Percentiles rank a stretch among this genome's conserved stretches.
phyloP scores from a whole-genome alignment of 2,888 invertebrate genomes.

The Steinernema carpocapsae region DNA sequence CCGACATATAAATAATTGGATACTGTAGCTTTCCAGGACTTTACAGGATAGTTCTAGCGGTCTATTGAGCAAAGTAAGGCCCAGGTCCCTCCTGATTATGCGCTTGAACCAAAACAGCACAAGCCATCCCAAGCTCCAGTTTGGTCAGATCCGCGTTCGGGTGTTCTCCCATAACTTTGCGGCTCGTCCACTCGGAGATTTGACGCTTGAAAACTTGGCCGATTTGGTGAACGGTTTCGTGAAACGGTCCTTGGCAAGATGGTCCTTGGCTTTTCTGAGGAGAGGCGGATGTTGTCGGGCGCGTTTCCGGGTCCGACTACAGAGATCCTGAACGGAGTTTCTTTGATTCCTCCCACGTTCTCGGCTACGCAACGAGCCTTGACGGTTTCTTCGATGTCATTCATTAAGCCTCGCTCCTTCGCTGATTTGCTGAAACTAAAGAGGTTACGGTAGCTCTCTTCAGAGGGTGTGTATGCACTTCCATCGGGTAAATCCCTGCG shows the following conservation, averaged over 20 bases:
- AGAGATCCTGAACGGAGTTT: conserved; percentile 60
- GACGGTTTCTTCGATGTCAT: conserved; percentile 59
- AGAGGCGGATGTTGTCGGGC: conserved; percentile 62
- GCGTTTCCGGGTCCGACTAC: conserved; percentile 66
- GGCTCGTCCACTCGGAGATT: conserved; percentile 63
- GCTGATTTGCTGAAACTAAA: conserved; percentile 53
- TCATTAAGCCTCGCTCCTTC: conserved; percentile 58
- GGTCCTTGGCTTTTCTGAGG: conserved; percentile 62
- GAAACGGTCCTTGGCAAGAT: conserved; percentile 45
- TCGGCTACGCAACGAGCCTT: conserved; percentile 63
- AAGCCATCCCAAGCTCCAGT: conserved; percentile 64
- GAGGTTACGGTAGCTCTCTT: neutral
- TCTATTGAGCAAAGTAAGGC: conserved; percentile 67
- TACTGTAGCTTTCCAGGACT: too few species aligned
- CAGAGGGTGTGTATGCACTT: too few species aligned
- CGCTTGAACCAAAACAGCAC: conserved; percentile 67
- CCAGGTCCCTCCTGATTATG: conserved; percentile 67
- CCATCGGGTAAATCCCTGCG: too few species aligned
- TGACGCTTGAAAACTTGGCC: conserved; percentile 67
- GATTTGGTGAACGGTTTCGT: conserved; percentile 59
- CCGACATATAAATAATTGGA: too few species aligned
- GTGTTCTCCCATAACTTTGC: conserved; percentile 54
- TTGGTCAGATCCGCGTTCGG: conserved; percentile 59
- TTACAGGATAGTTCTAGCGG: conserved; percentile 10
- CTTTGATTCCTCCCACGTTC: conserved; percentile 63